phyloP scores from a whole-genome alignment of 2,888 invertebrate species.

The Scelioninae gen. 2 region DNA sequence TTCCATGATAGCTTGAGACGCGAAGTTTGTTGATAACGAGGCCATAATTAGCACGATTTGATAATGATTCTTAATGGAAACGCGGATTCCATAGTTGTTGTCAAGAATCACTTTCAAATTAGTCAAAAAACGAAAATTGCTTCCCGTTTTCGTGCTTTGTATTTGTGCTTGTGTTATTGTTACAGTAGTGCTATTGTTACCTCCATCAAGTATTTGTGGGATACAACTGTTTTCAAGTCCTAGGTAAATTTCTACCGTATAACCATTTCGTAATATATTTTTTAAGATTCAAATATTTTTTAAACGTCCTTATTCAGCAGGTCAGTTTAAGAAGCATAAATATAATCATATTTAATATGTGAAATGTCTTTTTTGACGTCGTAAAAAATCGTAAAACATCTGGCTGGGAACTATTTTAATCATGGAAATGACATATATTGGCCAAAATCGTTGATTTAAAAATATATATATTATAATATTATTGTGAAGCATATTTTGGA shows the following conservation, averaged over 20 bases:
- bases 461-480: no score
- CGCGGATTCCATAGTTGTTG: conserved; percentile 57
- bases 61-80: conserved; percentile 71
- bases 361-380: conserved; percentile 48
- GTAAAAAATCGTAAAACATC: conserved; percentile 58
- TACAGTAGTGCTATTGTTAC: no score
- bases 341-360: conserved; percentile 25
- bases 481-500: no score
- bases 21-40: conserved; percentile 67
- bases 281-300: not conserved
- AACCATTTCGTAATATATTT: not conserved
- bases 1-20: conserved; percentile 67
- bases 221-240: no score
- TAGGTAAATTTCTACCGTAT: conserved; percentile 5
- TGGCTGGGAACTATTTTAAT: conserved; percentile 54
- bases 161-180: no score
- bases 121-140: conserved; percentile 22
- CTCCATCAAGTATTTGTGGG: no score
- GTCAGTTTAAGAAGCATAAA: conserved; percentile 19
- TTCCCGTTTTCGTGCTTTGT: not conserved
- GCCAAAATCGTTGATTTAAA: no score
- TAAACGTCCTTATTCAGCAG: no score
- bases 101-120: conserved; percentile 52
- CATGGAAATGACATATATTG: conserved; percentile 14
- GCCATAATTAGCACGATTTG: conserved; percentile 72